Evolutionary conservation across 2,888 invertebrate species (phyloP).

Genomic region (Diadegma fenestrale): DNA sequence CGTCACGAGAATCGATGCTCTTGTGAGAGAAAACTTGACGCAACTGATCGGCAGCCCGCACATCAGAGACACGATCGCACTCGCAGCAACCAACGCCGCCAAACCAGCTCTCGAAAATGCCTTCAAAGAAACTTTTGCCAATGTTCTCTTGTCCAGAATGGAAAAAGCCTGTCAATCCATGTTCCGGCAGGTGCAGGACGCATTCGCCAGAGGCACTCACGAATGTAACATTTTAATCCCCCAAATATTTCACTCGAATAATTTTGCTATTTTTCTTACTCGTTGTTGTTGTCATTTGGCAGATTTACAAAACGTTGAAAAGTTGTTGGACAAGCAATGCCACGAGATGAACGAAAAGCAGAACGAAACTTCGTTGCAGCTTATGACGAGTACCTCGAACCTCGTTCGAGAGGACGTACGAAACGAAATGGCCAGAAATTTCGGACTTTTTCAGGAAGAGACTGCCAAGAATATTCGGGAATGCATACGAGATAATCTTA

Average conservation of each 20-base stretch:
- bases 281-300: too few species aligned
- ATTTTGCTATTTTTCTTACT: too few species aligned
- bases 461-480: slow-evolving; percentile 81
- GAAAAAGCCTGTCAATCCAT: slow-evolving; percentile 94
- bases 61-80: slow-evolving; percentile 91
- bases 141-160: slow-evolving; percentile 93
- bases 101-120: slow-evolving; percentile 91
- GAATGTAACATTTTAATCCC: slow-evolving; percentile 89
- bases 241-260: neutral
- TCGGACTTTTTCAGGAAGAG: slow-evolving; percentile 79
- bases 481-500: slow-evolving; percentile 81
- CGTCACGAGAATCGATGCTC: slow-evolving; percentile 88
- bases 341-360: slow-evolving; percentile 82
- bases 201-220: slow-evolving; percentile 94
- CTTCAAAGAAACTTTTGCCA: slow-evolving; percentile 92
- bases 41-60: slow-evolving; percentile 90
- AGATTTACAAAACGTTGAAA: slow-evolving; percentile 86
- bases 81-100: slow-evolving; percentile 89
- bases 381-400: slow-evolving; percentile 70
- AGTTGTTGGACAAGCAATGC: slow-evolving; percentile 85
- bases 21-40: slow-evolving; percentile 92
- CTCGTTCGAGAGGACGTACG: slow-evolving; percentile 81
- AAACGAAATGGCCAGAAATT: slow-evolving; percentile 78
- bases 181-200: slow-evolving; percentile 95
- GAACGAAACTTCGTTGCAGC: slow-evolving; percentile 73